Percentiles rank a stretch among this genome's conserved stretches.
These are phyloP conservation scores for Cebidichthys violaceus DNA, from an alignment of 2,113 vertebrate genomes.

Conservation along the genomic window DNA sequence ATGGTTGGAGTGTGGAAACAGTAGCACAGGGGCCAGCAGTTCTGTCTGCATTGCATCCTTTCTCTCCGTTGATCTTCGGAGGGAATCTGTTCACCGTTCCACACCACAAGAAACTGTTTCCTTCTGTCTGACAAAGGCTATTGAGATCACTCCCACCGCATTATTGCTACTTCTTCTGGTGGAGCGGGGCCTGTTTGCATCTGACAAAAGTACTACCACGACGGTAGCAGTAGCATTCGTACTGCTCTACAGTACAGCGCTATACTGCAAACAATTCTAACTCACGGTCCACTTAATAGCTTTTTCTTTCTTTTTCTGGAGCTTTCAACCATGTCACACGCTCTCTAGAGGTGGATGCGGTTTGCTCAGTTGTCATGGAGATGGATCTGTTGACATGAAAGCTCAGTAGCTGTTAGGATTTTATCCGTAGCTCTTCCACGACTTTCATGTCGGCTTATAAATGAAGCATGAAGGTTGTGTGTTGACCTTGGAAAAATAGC, in stretches of 20 bases:
- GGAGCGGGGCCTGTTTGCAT: neutral
- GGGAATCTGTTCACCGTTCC: no score
- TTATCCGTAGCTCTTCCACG: neutral
- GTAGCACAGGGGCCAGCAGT: constrained; percentile 54
- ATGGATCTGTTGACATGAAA: neutral
- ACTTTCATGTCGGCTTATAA: neutral
- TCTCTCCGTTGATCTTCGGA: no score
- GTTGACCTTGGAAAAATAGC: neutral
- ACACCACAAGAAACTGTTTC: neutral
- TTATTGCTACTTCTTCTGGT: neutral
- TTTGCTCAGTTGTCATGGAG: neutral
- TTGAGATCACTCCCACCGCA: neutral
- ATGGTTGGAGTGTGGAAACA: constrained; percentile 69
- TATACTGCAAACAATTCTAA: neutral
- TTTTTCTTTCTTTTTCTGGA: neutral
- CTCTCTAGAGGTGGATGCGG: neutral
- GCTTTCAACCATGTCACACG: neutral
- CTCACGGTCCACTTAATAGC: neutral
- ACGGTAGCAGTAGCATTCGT: neutral
- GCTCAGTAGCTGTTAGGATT: neutral
- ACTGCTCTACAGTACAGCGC: neutral
- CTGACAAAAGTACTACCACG: neutral
- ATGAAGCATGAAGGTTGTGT: neutral
- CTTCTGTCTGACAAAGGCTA: neutral
- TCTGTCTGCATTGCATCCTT: constrained; percentile 44